These are phyloP conservation scores for Aepyceros melampus DNA, from an alignment of 2,113 vertebrate species.

Conservation along the genomic window DNA sequence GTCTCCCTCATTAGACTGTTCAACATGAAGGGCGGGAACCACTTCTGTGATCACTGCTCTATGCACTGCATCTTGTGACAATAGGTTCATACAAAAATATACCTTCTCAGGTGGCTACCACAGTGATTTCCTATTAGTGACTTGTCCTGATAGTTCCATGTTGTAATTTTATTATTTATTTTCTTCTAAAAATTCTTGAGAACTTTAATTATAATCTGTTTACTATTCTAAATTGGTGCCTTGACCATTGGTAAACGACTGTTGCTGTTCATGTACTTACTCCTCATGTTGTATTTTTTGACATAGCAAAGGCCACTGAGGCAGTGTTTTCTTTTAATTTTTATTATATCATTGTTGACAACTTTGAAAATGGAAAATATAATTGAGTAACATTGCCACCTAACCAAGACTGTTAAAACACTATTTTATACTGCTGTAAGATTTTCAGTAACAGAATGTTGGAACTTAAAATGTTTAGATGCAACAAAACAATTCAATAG, in stretches of 20 bases:
- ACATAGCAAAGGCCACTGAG: background rate
- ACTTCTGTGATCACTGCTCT: background rate
- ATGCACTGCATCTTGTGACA: background rate
- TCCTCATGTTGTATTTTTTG: background rate
- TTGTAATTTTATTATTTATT: background rate
- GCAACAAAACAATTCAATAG: background rate
- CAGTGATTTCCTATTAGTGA: background rate
- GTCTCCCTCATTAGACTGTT: background rate
- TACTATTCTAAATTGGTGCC: background rate
- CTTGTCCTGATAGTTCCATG: background rate
- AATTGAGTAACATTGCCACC: background rate
- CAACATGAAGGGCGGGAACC: background rate
- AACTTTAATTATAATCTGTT: background rate
- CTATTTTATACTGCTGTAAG: background rate
- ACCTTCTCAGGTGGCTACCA: background rate
- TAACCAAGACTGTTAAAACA: background rate
- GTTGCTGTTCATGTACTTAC: background rate
- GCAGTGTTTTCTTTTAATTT: background rate
- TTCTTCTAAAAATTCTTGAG: background rate
- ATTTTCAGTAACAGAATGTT: conserved; percentile 39
- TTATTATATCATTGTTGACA: background rate
- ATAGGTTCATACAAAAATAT: background rate
- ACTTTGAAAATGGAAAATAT: background rate
- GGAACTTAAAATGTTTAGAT: conserved; percentile 34
- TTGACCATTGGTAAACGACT: background rate